A percentile compares a stretch with the other conserved stretches of the same genome.
phyloP scores from a whole-genome alignment of 2,113 vertebrate species.

The Accipiter cooperii region DNA sequence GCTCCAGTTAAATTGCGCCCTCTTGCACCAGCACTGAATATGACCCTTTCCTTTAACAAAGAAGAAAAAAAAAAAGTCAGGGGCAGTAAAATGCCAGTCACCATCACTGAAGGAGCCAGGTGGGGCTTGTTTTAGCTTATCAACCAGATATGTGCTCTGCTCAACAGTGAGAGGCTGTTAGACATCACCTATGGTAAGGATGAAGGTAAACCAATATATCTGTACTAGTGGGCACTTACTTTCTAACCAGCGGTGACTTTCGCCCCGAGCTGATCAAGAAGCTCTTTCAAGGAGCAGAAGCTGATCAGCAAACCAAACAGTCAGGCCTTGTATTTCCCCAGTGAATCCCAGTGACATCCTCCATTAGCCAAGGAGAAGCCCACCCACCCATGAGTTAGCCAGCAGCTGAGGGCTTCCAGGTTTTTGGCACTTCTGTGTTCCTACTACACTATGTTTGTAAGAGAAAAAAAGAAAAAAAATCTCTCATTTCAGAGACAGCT shows the following conservation, averaged over 20 bases:
- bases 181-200: rapidly evolving
- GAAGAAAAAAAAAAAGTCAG: background rate
- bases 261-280: background rate
- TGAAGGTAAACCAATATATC: background rate
- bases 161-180: background rate
- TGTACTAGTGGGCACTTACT: too few species aligned
- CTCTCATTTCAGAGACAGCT: background rate
- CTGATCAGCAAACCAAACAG: background rate
- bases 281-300: background rate
- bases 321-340: rapidly evolving
- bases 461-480: background rate
- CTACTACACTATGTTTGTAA: background rate
- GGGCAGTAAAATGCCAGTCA: background rate
- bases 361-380: background rate
- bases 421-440: background rate
- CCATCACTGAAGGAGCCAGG: background rate
- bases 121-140: background rate
- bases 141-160: background rate
- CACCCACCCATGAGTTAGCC: background rate
- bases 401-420: background rate
- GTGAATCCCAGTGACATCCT: background rate
- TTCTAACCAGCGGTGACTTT: background rate
- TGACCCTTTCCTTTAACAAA: background rate
- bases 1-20: background rate
- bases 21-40: background rate